Conservation (phyloP, 2,888 invertebrate genomes). For the Sphinx pinastri region DNA sequence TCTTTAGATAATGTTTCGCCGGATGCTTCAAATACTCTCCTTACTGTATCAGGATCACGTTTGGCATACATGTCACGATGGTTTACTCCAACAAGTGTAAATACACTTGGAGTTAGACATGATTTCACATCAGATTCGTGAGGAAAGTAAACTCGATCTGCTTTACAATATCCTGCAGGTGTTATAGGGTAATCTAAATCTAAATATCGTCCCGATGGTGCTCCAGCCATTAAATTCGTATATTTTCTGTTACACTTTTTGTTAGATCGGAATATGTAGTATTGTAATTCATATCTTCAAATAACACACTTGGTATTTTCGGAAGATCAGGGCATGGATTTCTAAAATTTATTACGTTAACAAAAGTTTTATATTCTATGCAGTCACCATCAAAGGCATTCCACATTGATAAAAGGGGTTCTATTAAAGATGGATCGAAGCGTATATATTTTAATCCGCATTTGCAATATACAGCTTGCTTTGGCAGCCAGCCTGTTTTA, state of each 20-base stretch:
- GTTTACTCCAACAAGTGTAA: constrained; percentile 61
- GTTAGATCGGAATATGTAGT: constrained; percentile 75
- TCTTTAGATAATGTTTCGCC: constrained; percentile 79
- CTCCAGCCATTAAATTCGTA: constrained; percentile 58
- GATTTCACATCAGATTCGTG: constrained; percentile 68
- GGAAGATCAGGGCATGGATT: constrained; percentile 67
- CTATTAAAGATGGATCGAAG: constrained; percentile 74
- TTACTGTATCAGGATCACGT: constrained; percentile 62
- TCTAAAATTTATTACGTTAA: constrained; percentile 74
- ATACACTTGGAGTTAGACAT: constrained; percentile 61
- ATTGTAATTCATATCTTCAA: constrained; percentile 61
- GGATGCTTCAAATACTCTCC: constrained; percentile 76
- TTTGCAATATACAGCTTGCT: constrained; percentile 67
- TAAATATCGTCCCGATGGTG: constrained; percentile 72
- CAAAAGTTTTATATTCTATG: constrained; percentile 79
- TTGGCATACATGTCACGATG: constrained; percentile 71
- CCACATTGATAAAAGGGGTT: constrained; percentile 74
- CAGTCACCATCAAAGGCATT: constrained; percentile 72
- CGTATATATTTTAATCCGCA: constrained; percentile 70
- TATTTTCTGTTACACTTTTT: constrained; percentile 54
- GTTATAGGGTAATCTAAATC: constrained; percentile 68
- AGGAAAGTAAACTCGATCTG: constrained; percentile 57
- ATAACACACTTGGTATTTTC: constrained; percentile 63
- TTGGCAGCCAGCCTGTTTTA: constrained; percentile 74
- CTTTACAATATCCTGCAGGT: constrained; percentile 57